Evolutionary conservation across 2,888 invertebrate species (phyloP), one percentile per base, ranked within the genome.

Genomic region (Adineta ricciae): DNA sequence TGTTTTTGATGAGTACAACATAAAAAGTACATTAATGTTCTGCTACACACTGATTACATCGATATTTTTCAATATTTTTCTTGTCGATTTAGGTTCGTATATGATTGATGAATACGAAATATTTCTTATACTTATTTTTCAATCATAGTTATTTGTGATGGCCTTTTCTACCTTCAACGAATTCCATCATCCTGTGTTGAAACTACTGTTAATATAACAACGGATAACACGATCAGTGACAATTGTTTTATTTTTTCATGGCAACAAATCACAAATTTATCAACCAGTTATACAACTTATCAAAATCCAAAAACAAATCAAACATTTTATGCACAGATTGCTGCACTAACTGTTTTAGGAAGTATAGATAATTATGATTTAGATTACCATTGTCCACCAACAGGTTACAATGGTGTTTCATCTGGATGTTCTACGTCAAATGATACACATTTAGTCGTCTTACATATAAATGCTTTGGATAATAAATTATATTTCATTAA

Each of bases 101-200:
- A 46, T 46, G 46, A 8, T 5, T 8, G 11, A 46, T 8, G n/a
- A n/a, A n/a, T n/a, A n/a, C n/a, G n/a, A n/a, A n/a, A n/a, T n/a
- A n/a, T n/a, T n/a, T n/a, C n/a, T n/a, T n/a, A n/a, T n/a, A n/a
- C n/a, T n/a, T n/a, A n/a, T n/a, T n/a, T n/a, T n/a, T n/a, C n/a
- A n/a, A n/a, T 46, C 11, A 46, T 46, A 46, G 46, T 46, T 46
- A 46, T 8, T 5, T 46, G 46, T 46, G 5, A 46, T 46, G 46
- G 46, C 11, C 5, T 56, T 56, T 56, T 56, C 14, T 56, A 56
- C n/a, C 8, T 56, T 8, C 56, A 56, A 56, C 5, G 56, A 56
- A 56, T 56, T 56, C 56, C 56, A 56, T 56, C 56, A n/a, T 56
- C 56, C 14, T 56, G 56, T 56, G 56, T 56, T 56, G 56, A 56